These are phyloP conservation scores for Nannospalax galili DNA, from an alignment of 2,113 vertebrate genomes.

Conservation along the genomic window DNA sequence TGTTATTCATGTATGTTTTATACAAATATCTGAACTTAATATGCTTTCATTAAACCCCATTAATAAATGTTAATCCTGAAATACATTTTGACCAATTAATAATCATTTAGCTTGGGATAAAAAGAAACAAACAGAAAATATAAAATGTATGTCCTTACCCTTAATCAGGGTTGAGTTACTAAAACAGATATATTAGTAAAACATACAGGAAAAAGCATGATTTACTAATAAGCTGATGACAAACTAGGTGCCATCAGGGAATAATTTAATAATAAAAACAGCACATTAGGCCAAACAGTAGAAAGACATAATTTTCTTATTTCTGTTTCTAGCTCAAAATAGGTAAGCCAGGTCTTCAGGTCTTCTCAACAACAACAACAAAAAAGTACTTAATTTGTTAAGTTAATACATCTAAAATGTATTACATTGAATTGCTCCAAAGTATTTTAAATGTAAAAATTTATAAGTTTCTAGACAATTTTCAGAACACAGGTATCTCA, in stretches of 20 bases:
- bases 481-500: not conserved
- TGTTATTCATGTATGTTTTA: slow-evolving; percentile 4
- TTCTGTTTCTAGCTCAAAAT: slow-evolving; percentile 21
- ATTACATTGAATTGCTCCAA: slow-evolving; percentile 1
- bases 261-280: slow-evolving; percentile 14
- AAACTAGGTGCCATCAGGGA: not conserved
- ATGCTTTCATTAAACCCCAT: slow-evolving; percentile 3
- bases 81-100: not conserved
- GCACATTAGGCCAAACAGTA: not conserved
- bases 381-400: not conserved
- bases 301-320: slow-evolving; percentile 12
- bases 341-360: not conserved
- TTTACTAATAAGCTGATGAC: not conserved
- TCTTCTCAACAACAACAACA: slow-evolving; percentile 34
- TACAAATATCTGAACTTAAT: slow-evolving; percentile 11
- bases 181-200: not conserved
- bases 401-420: not conserved
- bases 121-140: not conserved
- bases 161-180: not conserved
- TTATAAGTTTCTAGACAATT: not conserved
- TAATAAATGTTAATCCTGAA: not conserved
- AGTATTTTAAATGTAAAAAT: slow-evolving; percentile 31
- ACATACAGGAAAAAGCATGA: not conserved
- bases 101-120: not conserved
- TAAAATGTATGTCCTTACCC: not conserved